Percentiles rank a stretch among this genome's conserved stretches.
phyloP scores from a whole-genome alignment of 92 coral and sea anemone genomes.

The Umimayanthus kanabou region DNA sequence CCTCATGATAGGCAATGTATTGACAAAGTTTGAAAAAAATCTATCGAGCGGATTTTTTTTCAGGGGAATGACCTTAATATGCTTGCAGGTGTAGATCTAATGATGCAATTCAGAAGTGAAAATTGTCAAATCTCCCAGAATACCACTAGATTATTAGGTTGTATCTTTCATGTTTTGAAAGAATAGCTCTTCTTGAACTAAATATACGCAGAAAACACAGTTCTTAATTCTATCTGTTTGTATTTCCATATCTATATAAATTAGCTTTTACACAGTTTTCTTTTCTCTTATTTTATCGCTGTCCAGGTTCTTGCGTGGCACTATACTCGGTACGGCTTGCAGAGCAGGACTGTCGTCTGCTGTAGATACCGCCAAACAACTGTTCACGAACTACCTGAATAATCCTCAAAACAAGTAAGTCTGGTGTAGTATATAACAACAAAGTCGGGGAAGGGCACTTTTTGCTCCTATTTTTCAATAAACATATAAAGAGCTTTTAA shows the following conservation, averaged over 20 bases:
- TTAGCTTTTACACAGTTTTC: not conserved
- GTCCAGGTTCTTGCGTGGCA: slow-evolving; percentile 66
- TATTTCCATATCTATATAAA: not conserved
- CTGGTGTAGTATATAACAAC: not conserved
- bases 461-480: too few species aligned
- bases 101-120: too few species aligned
- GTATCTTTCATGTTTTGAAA: too few species aligned
- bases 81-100: too few species aligned
- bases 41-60: too few species aligned
- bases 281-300: not conserved
- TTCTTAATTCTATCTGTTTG: not conserved
- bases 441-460: not conserved
- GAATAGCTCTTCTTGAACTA: not conserved
- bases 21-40: too few species aligned
- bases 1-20: too few species aligned
- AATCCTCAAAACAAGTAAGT: slow-evolving; percentile 57
- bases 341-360: slow-evolving; percentile 67
- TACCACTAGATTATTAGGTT: too few species aligned
- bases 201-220: too few species aligned
- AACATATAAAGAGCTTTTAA: too few species aligned
- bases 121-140: too few species aligned
- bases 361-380: slow-evolving; percentile 49
- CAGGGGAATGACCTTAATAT: too few species aligned
- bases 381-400: slow-evolving; percentile 65
- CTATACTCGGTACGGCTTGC: slow-evolving; percentile 75